Base-by-base conservation (phyloP, 1,140 invertebrate species). In the Trichomalopsis sarcophagae region DNA sequence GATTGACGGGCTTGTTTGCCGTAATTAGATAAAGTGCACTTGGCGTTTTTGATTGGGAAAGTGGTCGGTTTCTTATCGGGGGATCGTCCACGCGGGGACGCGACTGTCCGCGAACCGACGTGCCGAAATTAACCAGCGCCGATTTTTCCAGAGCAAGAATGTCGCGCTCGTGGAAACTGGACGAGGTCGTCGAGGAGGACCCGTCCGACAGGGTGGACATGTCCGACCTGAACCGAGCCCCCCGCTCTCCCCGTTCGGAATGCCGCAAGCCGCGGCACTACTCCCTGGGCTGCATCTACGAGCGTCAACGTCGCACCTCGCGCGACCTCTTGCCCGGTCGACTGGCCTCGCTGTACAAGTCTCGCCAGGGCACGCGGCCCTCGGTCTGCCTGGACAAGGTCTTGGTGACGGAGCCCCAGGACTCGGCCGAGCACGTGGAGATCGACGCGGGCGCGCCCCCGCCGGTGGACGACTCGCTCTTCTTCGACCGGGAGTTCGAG, bases 361-460 rank as follows among this genome's bases (percentile, higher is more conserved):
- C 91, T 0, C 87, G 40, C 21, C 89, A 11, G 87, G 88, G 27
- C 84, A 79, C 1, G 14, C 73, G 13, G 40, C 62, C 27, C 23
- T 83, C 7, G 10, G 76, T 9, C 80, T 86, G 74, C 33, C 78
- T 88, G 9, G 88, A 89, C 27, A 88, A 88, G 62, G 87, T 87
- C 40, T 79, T 80, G 14, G 86, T 87, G 13, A 80, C 21, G 2
- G 87, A 88, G 36, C 27, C 69, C 9, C 73, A 87, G 21, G 84
- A 85, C 21, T 23, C 87, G 0, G 13, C 40, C n/a, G 85, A 89
- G 17, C 84, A 88, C 11, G 86, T 89, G 2, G 92, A 93, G 79
- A 93, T 93, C n/a, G 90, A 93, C 66, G 92, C 92, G 0, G 92
- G 91, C 13, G 87, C 90, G 33, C 89, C 92, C 7, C 91, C 92